Evolutionary conservation across 1,140 invertebrate genomes (phyloP), one percentile per base, ranked within the genome.

Genomic region (Helicoverpa armigera): DNA sequence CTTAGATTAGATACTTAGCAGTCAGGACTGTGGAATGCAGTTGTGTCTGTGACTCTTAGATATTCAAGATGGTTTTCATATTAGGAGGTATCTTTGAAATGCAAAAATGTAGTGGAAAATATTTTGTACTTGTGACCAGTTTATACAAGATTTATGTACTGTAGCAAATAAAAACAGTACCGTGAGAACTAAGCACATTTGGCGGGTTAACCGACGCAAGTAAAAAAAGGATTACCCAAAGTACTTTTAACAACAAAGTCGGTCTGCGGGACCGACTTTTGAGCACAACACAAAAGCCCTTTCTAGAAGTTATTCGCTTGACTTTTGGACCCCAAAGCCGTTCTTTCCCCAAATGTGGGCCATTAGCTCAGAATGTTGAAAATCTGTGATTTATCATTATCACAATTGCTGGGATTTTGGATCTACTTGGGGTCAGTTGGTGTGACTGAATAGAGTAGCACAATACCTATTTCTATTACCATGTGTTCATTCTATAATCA

Each of bases 301-400:
- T 67, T 35, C 60, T 79, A 79, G 63, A 69, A 79, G 10, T 70
- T 69, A 74, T 87, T 85, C 79, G 82, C 84, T 81, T 70, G 74
- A 82, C 82, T 83, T 82, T 85, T 70, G 65, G 75, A 83, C 83
- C 79, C 84, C 67, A 87, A 86, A 84, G 54, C 35, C 79, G 83
- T 82, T 82, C 82, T 83, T 74, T 58, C 58, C 69, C 84, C 83
- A 85, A 90, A 86, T 85, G 80, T 82, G 50, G 79, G 85, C 89
- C 88, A 89, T 92, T 92, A 92, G 85, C 86, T 81, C 90, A 86
- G 89, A 81, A 89, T 90, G 91, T 74, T 80, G 89, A 89, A 89
- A 88, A 84, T 83, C 11, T 83, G 87, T 87, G 86, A 91, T 91
- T 90, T 91, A 91, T 92, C 91, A 92, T 90, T 91, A 91, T 92